Evolutionary conservation across 2,797 vertebrate genomes (phyloP).

Genomic region (Cheirogaleus major): DNA sequence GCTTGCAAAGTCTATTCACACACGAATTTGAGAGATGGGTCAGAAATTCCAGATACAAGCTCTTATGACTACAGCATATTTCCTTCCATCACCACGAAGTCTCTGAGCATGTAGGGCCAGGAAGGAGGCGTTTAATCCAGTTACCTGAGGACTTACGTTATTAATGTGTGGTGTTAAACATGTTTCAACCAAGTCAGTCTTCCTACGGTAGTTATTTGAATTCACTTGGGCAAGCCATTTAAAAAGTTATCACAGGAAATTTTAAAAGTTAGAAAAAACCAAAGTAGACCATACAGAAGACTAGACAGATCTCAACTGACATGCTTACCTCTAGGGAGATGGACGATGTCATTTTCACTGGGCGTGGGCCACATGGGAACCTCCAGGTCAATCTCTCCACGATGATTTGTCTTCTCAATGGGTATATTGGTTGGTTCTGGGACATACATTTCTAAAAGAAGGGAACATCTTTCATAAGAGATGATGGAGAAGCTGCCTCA

Average conservation of each 20-base stretch:
- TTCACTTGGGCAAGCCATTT: neutral
- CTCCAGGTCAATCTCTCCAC: slow-evolving; percentile 84
- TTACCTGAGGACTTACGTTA: neutral
- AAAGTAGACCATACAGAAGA: neutral
- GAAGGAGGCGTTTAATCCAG: neutral
- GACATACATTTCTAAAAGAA: slow-evolving; percentile 89
- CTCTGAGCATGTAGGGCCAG: neutral
- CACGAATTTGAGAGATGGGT: neutral
- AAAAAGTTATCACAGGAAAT: neutral
- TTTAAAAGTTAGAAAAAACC: neutral
- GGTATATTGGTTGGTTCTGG: slow-evolving; percentile 93
- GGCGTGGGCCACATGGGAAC: slow-evolving; percentile 89
- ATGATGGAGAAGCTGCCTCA: neutral
- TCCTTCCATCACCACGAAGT: neutral
- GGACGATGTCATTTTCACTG: slow-evolving; percentile 91
- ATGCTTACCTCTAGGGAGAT: slow-evolving; percentile 89
- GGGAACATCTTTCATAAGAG: slow-evolving; percentile 41
- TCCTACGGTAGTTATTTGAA: neutral
- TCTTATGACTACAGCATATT: neutral
- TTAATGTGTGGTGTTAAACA: neutral
- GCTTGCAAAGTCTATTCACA: neutral
- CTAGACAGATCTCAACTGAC: neutral
- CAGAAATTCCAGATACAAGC: neutral
- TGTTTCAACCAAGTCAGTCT: neutral
- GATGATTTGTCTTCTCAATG: slow-evolving; percentile 93